Base-by-base conservation (phyloP, 2,888 invertebrate species). In the Rugalucina vietnamica region DNA sequence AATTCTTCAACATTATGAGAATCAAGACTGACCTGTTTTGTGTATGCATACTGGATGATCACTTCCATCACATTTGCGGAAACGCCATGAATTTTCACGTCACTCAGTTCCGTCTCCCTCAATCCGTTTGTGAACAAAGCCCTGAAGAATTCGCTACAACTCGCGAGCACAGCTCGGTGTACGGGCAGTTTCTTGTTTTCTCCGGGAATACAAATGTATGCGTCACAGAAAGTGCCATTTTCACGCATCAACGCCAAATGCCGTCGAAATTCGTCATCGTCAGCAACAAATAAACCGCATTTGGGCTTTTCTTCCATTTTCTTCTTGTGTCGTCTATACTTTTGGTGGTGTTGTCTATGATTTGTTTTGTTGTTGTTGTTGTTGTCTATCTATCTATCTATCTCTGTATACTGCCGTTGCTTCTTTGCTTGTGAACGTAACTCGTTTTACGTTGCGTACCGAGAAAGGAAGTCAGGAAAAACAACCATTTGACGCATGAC, bases 141-240 rank as follows among this genome's bases (percentile, higher is more conserved):
- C 94, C 97, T 97, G 95, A 98, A 98, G 95, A 98, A 98, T 69
- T 97, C 97, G 94, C 98, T 98, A 95, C 98, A 98, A 85, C 98
- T 97, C 8, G 94, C 93, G 91, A 94, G 90, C 71, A 94, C 90
- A 50, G 92, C 92, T 71, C 93, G 96, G 95, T 98, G 98, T 74
- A 98, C 97, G 69, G 97, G 97, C 93, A 98, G 97, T 87, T 96
- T 96, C 76, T 97, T 96, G 83, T 97, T 97, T 95, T 98, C 98
- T 92, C 97, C 97, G 10, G 89, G 88, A 76, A 98, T 96, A 88
- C 97, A 96, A 79, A 97, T 96, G 29, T 96, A 95, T 29, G 97
- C 97, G 95, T 97, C 97, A 95, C 97, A 97, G 34, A 95, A 90
- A 54, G 90, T 88, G 10, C 91, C 88, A 8, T 89, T 73, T 97